A percentile compares a stretch with the other conserved stretches of the same genome.
phyloP scores from a whole-genome alignment of 2,113 vertebrate genomes.

The Sus scrofa region DNA sequence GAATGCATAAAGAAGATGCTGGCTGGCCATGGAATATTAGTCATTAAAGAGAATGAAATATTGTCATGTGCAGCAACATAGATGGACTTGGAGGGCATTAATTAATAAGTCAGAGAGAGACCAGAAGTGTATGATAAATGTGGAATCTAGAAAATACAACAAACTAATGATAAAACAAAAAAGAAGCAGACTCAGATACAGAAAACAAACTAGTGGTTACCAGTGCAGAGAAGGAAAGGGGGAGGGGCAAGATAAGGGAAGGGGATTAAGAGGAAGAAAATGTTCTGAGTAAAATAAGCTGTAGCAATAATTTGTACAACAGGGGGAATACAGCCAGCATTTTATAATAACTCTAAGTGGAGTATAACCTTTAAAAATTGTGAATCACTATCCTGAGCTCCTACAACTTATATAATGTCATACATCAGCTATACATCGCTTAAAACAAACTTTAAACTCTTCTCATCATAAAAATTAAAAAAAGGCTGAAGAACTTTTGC shows the following conservation, averaged over 20 bases:
- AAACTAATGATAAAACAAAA: not conserved
- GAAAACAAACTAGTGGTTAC: not conserved
- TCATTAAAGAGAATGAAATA: not conserved
- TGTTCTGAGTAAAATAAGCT: not conserved
- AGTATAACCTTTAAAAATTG: not conserved
- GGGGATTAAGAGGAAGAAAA: not conserved
- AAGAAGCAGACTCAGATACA: not conserved
- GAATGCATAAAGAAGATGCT: not conserved
- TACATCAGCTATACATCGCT: not conserved
- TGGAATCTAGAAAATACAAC: not conserved
- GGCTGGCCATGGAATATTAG: not conserved
- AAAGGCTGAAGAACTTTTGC: not conserved
- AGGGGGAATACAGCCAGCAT: not conserved
- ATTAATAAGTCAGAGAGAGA: not conserved
- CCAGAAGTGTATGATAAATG: not conserved
- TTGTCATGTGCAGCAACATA: not conserved
- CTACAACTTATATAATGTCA: not conserved
- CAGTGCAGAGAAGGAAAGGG: too few relatives aligned
- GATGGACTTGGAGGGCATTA: not conserved
- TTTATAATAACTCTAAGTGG: not conserved
- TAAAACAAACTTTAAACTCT: not conserved
- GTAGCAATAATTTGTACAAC: not conserved
- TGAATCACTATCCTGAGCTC: not conserved
- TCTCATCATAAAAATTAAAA: not conserved
- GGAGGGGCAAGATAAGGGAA: not conserved